These are phyloP conservation scores for Monochamus saltuarius DNA, from an alignment of 1,140 invertebrate genomes.

Conservation along the genomic window DNA sequence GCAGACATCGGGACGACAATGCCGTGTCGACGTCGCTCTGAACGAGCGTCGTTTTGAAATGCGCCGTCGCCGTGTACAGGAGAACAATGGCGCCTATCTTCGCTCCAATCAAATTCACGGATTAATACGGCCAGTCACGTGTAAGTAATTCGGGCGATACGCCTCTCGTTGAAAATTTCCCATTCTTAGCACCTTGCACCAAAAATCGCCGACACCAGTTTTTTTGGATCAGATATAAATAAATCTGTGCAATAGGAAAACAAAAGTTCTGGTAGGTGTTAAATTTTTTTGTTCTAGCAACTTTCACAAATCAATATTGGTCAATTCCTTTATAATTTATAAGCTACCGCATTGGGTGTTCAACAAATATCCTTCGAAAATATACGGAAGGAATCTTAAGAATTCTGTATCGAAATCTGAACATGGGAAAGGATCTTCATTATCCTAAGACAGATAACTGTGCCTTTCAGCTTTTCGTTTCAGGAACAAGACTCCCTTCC, in stretches of 20 bases:
- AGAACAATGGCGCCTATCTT: conserved; percentile 48
- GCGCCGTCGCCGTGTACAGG: conserved; percentile 43
- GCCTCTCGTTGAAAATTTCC: conserved; percentile 25
- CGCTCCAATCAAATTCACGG: conserved; percentile 43
- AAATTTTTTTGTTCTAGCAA: no score
- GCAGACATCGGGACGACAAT: conserved; percentile 43
- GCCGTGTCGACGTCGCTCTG: conserved; percentile 32
- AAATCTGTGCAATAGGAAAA: no score
- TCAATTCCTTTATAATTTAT: no score
- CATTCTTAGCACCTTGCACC: conserved; percentile 15
- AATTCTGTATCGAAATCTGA: no score
- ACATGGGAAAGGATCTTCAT: not conserved
- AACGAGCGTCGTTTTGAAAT: conserved; percentile 38
- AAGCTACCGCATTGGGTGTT: no score
- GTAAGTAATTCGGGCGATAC: conserved; percentile 33
- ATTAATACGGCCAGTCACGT: conserved; percentile 42
- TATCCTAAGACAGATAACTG: conserved; percentile 15
- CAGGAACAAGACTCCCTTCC: not conserved
- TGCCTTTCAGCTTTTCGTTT: conserved; percentile 14
- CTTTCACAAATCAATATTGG: no score
- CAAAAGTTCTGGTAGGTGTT: no score
- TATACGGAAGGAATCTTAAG: not conserved
- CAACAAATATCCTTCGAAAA: no score
- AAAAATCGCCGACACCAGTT: conserved; percentile 7
- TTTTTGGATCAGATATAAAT: no score